Conservation (phyloP, 1,140 invertebrate genomes). For the Muscidifurax raptorellus region DNA sequence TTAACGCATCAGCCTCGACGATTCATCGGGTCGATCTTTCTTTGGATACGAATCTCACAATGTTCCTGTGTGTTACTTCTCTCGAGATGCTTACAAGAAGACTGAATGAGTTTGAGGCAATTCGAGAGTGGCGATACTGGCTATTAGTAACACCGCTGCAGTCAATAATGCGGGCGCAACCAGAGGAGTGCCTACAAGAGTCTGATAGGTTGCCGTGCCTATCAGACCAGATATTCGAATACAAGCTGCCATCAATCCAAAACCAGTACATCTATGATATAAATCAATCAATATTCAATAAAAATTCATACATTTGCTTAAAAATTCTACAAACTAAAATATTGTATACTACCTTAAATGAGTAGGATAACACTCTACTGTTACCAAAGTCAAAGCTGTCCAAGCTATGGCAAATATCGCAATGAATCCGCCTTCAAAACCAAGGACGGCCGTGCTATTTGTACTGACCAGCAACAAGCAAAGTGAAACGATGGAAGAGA, state of each 20-base stretch:
- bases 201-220: constrained; percentile 67
- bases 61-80: constrained; percentile 1
- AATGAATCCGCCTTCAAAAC: constrained; percentile 69
- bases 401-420: constrained; percentile 67
- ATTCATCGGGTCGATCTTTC: constrained; percentile 13
- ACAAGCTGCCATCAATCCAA: constrained; percentile 66
- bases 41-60: constrained; percentile 44
- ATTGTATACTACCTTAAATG: constrained; percentile 63
- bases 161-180: constrained; percentile 67
- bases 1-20: neutral
- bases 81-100: constrained; percentile 63
- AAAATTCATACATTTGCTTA: neutral
- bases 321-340: neutral
- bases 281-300: constrained; percentile 9
- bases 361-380: constrained; percentile 69
- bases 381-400: constrained; percentile 67
- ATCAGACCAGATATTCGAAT: constrained; percentile 67
- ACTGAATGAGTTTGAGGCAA: constrained; percentile 69
- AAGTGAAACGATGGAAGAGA: constrained; percentile 66
- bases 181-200: constrained; percentile 63
- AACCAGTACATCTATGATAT: constrained; percentile 65
- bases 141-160: constrained; percentile 63
- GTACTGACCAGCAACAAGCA: constrained; percentile 63
- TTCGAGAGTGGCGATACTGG: constrained; percentile 67
- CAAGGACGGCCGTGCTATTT: constrained; percentile 65